Conservation (phyloP, 1,140 invertebrate species). For the Drosophila triauraria region DNA sequence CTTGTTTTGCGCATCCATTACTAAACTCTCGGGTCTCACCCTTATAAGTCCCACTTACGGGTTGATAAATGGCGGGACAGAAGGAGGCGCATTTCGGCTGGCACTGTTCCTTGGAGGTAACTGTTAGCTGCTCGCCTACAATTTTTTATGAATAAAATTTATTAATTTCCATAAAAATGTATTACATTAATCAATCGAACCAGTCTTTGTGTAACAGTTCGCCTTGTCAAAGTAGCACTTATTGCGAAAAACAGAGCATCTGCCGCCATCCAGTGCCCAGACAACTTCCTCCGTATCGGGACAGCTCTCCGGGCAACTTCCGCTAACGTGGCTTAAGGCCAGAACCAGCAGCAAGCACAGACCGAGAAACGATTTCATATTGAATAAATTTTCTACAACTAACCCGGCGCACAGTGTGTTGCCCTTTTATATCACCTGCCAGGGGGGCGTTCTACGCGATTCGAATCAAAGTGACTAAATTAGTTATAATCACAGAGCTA, state of each 20-base stretch:
- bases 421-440: conserved; percentile 26
- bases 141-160: not conserved
- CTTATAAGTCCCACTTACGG: conserved; percentile 38
- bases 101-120: conserved; percentile 51
- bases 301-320: conserved; percentile 40
- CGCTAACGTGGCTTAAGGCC: conserved; percentile 45
- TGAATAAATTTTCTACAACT: conserved; percentile 18
- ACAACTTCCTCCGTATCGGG: conserved; percentile 66
- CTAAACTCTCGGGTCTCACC: conserved; percentile 31
- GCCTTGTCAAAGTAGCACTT: conserved; percentile 61
- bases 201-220: conserved; percentile 44
- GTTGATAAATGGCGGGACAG: conserved; percentile 34
- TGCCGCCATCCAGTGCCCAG: conserved; percentile 43
- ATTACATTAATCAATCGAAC: not conserved
- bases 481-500: not conserved
- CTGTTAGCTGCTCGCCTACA: conserved; percentile 18
- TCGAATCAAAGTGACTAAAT: not conserved
- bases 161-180: not conserved
- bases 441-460: not conserved
- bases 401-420: not conserved
- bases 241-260: conserved; percentile 65
- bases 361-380: conserved; percentile 46
- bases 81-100: conserved; percentile 21
- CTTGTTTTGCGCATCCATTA: conserved; percentile 36
- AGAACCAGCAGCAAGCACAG: conserved; percentile 32